Evolutionary conservation across 2,888 invertebrate species (phyloP).

Genomic region (Scrobipalpa atriplicella): DNA sequence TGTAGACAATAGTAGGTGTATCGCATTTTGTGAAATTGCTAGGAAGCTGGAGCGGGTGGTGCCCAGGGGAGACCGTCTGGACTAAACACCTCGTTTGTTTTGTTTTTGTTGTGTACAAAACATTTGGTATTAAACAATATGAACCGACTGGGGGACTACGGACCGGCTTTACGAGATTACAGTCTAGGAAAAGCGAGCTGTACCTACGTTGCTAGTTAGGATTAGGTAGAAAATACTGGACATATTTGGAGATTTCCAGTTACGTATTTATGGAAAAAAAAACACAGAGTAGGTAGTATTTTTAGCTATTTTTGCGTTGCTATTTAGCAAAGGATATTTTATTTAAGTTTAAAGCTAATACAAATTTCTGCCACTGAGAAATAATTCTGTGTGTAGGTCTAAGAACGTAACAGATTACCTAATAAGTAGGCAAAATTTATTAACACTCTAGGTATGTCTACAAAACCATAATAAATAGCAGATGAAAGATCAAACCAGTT

Average conservation of each 20-base stretch:
- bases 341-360: no score
- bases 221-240: background rate
- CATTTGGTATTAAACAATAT: slow-evolving; percentile 38
- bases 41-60: slow-evolving; percentile 61
- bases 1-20: slow-evolving; percentile 55
- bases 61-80: slow-evolving; percentile 73
- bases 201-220: slow-evolving; percentile 9
- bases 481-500: background rate
- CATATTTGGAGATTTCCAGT: background rate
- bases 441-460: background rate
- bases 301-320: no score
- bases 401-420: no score
- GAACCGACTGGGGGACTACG: slow-evolving; percentile 20
- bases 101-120: slow-evolving; percentile 54
- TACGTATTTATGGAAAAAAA: background rate
- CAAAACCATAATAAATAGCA: background rate
- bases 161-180: slow-evolving; percentile 9
- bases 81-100: slow-evolving; percentile 72
- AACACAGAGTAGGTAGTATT: no score
- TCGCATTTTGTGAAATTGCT: slow-evolving; percentile 75
- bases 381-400: no score
- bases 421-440: no score
- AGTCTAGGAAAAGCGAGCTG: slow-evolving; percentile 10
- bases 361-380: no score
- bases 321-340: no score